Base-by-base conservation (phyloP, 2,888 invertebrate species). In the Drosophila demipolita region DNA sequence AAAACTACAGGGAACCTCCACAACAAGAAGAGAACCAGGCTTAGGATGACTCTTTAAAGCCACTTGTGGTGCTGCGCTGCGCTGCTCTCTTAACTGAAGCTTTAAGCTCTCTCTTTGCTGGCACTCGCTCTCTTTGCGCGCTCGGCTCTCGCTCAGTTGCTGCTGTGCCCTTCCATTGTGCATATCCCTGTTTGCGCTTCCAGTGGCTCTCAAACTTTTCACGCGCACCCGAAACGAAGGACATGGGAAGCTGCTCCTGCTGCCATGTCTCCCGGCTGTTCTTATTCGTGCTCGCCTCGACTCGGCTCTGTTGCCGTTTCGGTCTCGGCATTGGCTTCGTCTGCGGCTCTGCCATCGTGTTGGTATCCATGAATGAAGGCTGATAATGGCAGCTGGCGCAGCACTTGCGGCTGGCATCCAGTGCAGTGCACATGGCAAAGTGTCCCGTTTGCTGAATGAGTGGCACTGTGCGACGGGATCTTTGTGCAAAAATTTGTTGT, bases 281-380 rank as follows among this genome's bases (percentile, higher is more conserved):
- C 42, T 55, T 23, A 57, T 42, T 80, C 67, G 82, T 61, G 72
- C 48, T 54, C 58, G 50, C 12, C 33, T 54, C 40, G n/a, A 40
- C 48, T 57, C 45, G 33, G 26, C 59, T 53, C 57, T 38, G 29
- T n/a, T 54, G 50, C n/a, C 11, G 20, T 8, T 1, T 20, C 15
- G 20, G 23, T 23, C 15, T 50, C 62, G 62, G 33, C 20, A 59
- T 32, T 38, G 54, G 35, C 26, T 54, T 67, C 53, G 53, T n/a
- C 1, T 55, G 26, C 7, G 17, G 15, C 52, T 60, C 48, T 45
- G 52, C 58, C 78, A 52, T 66, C 69, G 73, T 29, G 75, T 83
- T 89, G 82, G 90, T 90, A 87, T 87, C 87, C 87, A 87, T 87
- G 90, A 87, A 87, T 87, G 87, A 80, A 87, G 75, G 69, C 87